Evolutionary conservation across 35 echinoderm and acorn worm genomes (phyloP).

Genomic region (Anneissia japonica): DNA sequence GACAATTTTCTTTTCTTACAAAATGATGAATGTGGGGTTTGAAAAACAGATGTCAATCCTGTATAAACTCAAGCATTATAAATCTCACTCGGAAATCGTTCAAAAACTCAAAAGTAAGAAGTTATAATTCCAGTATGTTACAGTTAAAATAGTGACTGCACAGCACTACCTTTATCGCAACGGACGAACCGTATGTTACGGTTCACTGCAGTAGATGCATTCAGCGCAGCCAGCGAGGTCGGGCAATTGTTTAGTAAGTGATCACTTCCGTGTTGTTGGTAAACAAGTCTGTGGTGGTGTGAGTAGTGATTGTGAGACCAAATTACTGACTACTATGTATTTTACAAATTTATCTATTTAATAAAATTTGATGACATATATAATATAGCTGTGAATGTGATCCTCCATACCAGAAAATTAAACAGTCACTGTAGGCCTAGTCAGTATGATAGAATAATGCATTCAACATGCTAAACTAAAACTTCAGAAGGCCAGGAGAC

Average conservation of each 20-base stretch:
- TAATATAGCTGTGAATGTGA: too few relatives aligned
- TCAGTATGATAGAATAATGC: too few relatives aligned
- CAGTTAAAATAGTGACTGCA: not conserved
- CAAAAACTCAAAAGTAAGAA: too few relatives aligned
- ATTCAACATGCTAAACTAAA: too few relatives aligned
- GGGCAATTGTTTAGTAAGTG: too few relatives aligned
- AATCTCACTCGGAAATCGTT: not conserved
- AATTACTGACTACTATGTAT: too few relatives aligned
- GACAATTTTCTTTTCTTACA: not conserved
- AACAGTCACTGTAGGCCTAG: too few relatives aligned
- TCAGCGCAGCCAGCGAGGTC: not conserved
- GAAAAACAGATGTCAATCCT: not conserved
- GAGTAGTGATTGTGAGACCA: too few relatives aligned
- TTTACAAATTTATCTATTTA: too few relatives aligned
- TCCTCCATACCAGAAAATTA: too few relatives aligned
- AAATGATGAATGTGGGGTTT: not conserved
- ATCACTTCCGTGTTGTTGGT: not conserved
- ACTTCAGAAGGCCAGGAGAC: too few relatives aligned
- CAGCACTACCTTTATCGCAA: not conserved
- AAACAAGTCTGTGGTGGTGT: not conserved
- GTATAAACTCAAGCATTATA: not conserved
- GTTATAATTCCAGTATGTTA: not conserved
- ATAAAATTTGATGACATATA: too few relatives aligned
- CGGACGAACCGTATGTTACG: not conserved
- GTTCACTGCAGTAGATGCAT: not conserved